Conservation (phyloP, 2,888 invertebrate species). For the Alloplasta piceator region DNA sequence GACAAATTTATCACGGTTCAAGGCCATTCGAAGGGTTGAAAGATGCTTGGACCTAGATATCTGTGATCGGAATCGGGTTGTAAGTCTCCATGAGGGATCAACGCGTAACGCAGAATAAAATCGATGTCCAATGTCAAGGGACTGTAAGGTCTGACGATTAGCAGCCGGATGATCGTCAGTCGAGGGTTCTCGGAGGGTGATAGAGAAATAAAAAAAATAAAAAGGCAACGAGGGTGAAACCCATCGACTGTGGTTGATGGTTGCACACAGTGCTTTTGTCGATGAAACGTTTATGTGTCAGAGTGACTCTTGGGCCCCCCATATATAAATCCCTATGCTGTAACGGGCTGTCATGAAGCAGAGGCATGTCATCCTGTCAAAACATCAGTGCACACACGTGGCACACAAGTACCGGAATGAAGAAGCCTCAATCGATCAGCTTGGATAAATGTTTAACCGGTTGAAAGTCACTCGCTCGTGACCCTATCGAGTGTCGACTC, state of each 20-base stretch:
- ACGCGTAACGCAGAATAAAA: conserved; percentile 34
- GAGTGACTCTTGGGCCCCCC: conserved; percentile 29
- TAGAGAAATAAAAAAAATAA: conserved; percentile 9
- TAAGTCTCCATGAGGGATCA: conserved; percentile 5
- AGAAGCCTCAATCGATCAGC: conserved; percentile 24
- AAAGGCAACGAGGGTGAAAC: conserved; percentile 48
- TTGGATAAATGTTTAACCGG: conserved; percentile 20
- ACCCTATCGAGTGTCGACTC: conserved; percentile 18
- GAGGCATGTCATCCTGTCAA: neutral
- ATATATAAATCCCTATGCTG: neutral
- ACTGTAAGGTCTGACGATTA: conserved; percentile 47
- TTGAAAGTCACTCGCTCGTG: conserved; percentile 21
- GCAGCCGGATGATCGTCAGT: conserved; percentile 42
- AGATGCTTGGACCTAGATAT: conserved; percentile 17
- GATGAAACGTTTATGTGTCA: conserved; percentile 55
- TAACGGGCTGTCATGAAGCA: neutral
- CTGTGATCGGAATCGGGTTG: conserved; percentile 1
- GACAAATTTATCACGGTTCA: conserved; percentile 41
- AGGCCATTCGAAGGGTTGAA: conserved; percentile 24
- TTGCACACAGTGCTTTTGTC: conserved; percentile 49
- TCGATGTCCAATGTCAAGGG: conserved; percentile 29
- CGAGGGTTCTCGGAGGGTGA: conserved; percentile 24
- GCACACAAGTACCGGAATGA: neutral
- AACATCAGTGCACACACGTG: neutral
- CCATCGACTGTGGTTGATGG: conserved; percentile 30